Conservation (phyloP, 2,113 vertebrate genomes). For the Ia io region DNA sequence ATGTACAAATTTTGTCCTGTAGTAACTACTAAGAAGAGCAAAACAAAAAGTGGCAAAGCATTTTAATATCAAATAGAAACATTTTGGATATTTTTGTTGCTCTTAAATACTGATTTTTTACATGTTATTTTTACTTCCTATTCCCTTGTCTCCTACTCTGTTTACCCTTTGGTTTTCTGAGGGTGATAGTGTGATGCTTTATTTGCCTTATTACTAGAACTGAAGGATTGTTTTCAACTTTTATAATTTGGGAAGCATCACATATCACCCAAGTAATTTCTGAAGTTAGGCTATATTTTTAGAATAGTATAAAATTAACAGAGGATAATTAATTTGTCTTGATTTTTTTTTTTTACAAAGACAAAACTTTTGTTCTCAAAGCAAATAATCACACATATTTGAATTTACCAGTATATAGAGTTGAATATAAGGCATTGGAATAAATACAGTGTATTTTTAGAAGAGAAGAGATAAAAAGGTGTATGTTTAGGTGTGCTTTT, state of each 20-base stretch:
- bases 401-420: not conserved
- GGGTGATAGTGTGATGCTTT: not conserved
- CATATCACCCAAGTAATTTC: not conserved
- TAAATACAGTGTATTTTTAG: not conserved
- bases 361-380: not conserved
- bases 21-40: not conserved
- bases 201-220: not conserved
- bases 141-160: not conserved
- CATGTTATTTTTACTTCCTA: not conserved
- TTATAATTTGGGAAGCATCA: not conserved
- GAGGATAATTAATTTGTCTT: not conserved
- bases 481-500: not conserved
- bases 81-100: not conserved
- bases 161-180: conserved; percentile 15
- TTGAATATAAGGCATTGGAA: not conserved
- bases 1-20: not conserved
- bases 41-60: conserved; percentile 19
- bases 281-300: not conserved
- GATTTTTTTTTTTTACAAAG: conserved; percentile 9
- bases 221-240: conserved; percentile 18
- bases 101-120: not conserved
- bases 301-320: not conserved
- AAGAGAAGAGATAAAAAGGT: not conserved
- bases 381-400: not conserved
- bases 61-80: not conserved